Evolutionary conservation across 1,140 invertebrate species (phyloP).

Genomic region (Dreissena rostriformis): DNA sequence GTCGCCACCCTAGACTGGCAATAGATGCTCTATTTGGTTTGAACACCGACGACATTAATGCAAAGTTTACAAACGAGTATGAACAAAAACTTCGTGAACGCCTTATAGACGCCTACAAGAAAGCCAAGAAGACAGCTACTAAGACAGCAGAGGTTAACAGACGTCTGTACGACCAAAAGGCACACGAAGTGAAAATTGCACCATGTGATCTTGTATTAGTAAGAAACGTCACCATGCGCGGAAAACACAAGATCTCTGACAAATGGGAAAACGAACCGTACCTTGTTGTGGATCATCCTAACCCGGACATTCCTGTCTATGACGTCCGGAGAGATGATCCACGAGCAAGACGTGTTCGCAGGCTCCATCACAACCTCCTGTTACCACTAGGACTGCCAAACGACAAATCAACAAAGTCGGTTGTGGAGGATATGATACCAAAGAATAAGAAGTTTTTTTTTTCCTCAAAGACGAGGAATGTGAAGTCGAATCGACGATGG

Average conservation of each 20-base stretch:
- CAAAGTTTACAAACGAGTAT: background rate
- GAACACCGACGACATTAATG: background rate
- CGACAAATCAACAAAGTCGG: too few relatives aligned
- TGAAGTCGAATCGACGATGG: too few relatives aligned
- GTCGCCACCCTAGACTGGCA: background rate
- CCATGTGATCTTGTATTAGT: background rate
- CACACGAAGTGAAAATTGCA: background rate
- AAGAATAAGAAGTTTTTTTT: too few relatives aligned
- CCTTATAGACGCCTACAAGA: background rate
- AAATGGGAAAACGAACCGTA: conserved; percentile 8
- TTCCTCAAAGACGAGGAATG: too few relatives aligned
- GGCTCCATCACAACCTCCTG: too few relatives aligned
- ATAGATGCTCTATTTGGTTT: background rate
- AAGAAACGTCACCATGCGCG: background rate
- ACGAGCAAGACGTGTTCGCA: too few relatives aligned
- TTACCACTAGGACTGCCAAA: too few relatives aligned
- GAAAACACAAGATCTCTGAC: background rate
- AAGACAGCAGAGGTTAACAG: background rate
- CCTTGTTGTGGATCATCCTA: background rate
- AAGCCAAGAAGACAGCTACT: background rate
- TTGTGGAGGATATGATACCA: too few relatives aligned
- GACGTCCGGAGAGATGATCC: too few relatives aligned
- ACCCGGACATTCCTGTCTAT: background rate
- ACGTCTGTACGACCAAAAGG: background rate
- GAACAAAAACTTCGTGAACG: background rate